Evolutionary conservation across 2,113 vertebrate species (phyloP), one percentile per base, ranked within the genome.

Genomic region (Myodes glareolus): DNA sequence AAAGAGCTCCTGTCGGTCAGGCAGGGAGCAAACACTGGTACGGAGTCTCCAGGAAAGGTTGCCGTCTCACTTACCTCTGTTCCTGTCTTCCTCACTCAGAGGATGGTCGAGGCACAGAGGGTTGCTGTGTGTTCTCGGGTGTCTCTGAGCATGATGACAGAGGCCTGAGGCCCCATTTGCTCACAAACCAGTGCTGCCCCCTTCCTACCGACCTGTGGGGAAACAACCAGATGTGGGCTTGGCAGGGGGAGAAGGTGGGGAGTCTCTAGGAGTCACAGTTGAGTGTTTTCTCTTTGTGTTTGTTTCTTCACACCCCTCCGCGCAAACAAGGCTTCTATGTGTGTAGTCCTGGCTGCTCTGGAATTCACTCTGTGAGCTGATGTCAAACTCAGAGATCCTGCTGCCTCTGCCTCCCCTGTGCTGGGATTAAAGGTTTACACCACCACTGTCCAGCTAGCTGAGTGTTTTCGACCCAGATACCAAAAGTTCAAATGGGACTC

Each of bases 31-130:
- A 17, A 13, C 81, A 42, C n/a, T 31, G 1, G 9, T 3, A 1
- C 0, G 1, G 1, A n/a, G 19, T 12, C 0, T 0, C 39, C 12
- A 3, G 4, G 16, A 58, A 7, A 6, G 36, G 42, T 3, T 23
- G 7, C 9, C 4, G 17, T 39, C 10, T 21, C 17, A 12, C 63
- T 25, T 3, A 0, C 42, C n/a, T 31, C 68, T 73, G 68, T 29
- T 31, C 23, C n/a, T 52, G 50, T 16, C 36, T 6, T 47, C 47
- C 9, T 11, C 16, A 14, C 29, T 45, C 3, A 0, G 50, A 42
- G 39, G 81, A 23, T 42, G 70, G 58, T 81, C 25, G 81, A 85
- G 88, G 84, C 67, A 82, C 75, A 63, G 52, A 45, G 36, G 58
- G 75, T 55, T 0, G 1, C 5, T 11, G 1, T 31, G 25, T 25